Base-by-base conservation (phyloP, 2,888 invertebrate species). In the Formica aserva region DNA sequence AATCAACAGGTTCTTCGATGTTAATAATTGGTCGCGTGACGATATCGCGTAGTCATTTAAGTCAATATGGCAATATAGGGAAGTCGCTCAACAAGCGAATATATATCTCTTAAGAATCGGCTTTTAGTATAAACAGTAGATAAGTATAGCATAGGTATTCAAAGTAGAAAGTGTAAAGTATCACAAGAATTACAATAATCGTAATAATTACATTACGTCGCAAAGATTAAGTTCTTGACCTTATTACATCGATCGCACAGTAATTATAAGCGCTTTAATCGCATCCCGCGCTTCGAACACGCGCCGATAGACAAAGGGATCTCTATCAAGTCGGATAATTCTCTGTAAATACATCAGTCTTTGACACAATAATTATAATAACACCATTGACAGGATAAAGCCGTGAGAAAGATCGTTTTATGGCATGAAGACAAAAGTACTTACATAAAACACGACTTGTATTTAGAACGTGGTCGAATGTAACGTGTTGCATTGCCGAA, bases 131-230 rank as follows among this genome's bases (percentile, higher is more conserved):
- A 91, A 92, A 91, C 85, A 84, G 89, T 90, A 89, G 88, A 87
- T 88, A 89, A 91, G 88, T 91, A 92, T 89, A 91, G 86, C 89
- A 82, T 92, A 93, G 91, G 92, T 94, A 93, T 92, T 93, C 90
- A 93, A 92, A 92, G 92, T 94, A 93, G 92, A 94, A 93, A 94
- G 92, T 94, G 91, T 92, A 93, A 93, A 92, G 93, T 94, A 94
- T 94, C 92, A 94, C 93, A 94, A 93, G 92, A 92, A 93, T 92
- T 92, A 92, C 91, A 92, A 92, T 92, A 91, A 92, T 91, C 87
- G 90, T 92, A 87, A 85, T 85, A 89, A 88, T 87, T 88, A 87
- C 85, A 38, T 85, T 88, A 86, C 85, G 74, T 82, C 87, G 85
- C 86, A 76, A 82, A 85, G 85, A 85, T 85, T 45, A 83, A 87